phyloP scores from a whole-genome alignment of 2,888 invertebrate genomes.

The Amiota communis region DNA sequence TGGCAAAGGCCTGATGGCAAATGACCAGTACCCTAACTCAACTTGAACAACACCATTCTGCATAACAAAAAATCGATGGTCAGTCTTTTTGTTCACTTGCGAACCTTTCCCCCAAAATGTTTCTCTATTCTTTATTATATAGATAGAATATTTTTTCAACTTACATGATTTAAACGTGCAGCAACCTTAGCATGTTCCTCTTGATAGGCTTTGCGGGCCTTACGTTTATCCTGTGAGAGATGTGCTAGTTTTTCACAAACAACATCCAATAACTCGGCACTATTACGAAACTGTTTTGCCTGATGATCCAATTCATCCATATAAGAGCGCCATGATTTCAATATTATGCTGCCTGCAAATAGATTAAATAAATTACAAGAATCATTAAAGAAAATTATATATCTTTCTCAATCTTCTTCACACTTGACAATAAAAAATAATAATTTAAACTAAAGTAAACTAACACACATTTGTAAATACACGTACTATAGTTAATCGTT shows the following conservation, averaged over 20 bases:
- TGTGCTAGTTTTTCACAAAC: slow-evolving; percentile 87
- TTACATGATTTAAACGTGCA: slow-evolving; percentile 85
- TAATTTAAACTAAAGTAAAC: slow-evolving; percentile 31
- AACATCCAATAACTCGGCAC: slow-evolving; percentile 88
- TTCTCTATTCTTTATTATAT: too few species aligned
- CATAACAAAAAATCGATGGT: too few species aligned
- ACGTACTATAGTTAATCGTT: slow-evolving; percentile 19
- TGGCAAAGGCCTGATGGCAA: too few species aligned
- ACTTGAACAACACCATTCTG: too few species aligned
- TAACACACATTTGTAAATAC: not conserved
- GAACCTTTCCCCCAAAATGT: too few species aligned
- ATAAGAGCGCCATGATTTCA: slow-evolving; percentile 86
- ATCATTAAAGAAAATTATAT: not conserved
- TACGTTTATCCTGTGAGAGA: slow-evolving; percentile 89
- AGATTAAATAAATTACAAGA: slow-evolving; percentile 22
- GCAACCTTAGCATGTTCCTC: slow-evolving; percentile 91
- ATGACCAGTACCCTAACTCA: too few species aligned
- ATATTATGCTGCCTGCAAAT: slow-evolving; percentile 78
- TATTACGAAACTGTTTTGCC: slow-evolving; percentile 85
- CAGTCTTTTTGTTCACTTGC: too few species aligned
- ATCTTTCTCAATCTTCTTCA: slow-evolving; percentile 2
- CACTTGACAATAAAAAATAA: not conserved
- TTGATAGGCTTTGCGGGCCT: slow-evolving; percentile 88
- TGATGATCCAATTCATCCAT: slow-evolving; percentile 92
- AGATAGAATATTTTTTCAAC: slow-evolving; percentile 55